Conservation (phyloP, 1,140 invertebrate genomes). For the Neodiprion virginianus region DNA sequence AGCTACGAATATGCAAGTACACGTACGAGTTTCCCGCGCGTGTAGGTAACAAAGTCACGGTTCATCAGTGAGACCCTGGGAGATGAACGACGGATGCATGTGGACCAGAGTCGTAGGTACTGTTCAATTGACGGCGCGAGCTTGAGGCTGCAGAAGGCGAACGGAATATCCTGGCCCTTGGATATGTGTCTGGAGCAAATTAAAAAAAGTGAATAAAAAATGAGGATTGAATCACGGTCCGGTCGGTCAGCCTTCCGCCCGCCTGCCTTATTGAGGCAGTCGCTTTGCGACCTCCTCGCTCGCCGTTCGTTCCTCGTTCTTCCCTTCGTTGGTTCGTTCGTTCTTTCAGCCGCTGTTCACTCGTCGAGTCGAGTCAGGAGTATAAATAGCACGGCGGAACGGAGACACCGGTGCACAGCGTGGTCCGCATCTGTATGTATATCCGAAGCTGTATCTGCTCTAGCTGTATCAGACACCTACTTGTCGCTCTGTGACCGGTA, state of each 20-base stretch:
- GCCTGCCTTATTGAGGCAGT: constrained; percentile 57
- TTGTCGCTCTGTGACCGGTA: constrained; percentile 20
- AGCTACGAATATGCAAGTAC: background rate
- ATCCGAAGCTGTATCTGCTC: constrained; percentile 24
- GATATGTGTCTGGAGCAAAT: background rate
- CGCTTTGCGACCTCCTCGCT: constrained; percentile 30
- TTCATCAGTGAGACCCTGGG: background rate
- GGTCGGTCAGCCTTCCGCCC: constrained; percentile 51
- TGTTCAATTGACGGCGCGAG: background rate
- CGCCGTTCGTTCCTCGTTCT: background rate
- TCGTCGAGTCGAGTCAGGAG: constrained; percentile 41
- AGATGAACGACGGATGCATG: background rate
- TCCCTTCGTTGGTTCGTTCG: constrained; percentile 14
- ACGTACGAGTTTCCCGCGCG: background rate
- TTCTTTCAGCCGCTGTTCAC: constrained; percentile 37
- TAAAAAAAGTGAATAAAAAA: background rate
- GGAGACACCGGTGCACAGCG: constrained; percentile 39
- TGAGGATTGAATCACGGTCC: constrained; percentile 43
- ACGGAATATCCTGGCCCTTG: constrained; percentile 2
- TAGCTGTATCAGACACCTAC: constrained; percentile 27
- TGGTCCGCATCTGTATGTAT: constrained; percentile 31
- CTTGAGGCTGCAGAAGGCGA: background rate
- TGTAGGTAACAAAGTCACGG: background rate
- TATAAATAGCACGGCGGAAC: constrained; percentile 52
- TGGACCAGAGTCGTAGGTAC: background rate